Evolutionary conservation across 2,888 invertebrate species (phyloP).

Genomic region (Sinopyrophorus schimmeli): DNA sequence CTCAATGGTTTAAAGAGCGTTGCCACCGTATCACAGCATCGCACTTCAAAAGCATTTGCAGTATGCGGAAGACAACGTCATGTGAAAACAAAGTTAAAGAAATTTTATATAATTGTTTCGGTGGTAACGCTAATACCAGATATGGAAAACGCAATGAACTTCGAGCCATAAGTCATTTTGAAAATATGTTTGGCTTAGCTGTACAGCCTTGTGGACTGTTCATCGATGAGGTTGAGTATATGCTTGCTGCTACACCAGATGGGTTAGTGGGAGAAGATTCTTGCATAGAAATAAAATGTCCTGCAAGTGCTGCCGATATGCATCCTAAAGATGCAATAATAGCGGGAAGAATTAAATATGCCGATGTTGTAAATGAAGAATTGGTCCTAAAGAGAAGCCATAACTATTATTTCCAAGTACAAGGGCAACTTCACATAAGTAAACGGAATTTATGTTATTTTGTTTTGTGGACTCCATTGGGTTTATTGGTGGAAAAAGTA

Average conservation of each 20-base stretch:
- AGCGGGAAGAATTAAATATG: constrained; percentile 3
- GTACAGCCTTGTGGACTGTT: constrained; percentile 21
- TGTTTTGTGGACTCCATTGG: constrained; percentile 4
- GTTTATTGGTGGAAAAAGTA: constrained; percentile 13
- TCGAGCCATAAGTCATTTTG: constrained; percentile 4
- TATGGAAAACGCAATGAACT: constrained; percentile 15
- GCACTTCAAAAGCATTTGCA: not conserved
- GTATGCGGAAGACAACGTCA: constrained; percentile 1
- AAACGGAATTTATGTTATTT: not conserved
- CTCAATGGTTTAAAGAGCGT: not conserved
- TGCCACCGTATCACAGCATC: not conserved
- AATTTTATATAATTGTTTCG: constrained; percentile 14
- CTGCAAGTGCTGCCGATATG: constrained; percentile 10
- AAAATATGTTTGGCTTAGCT: not conserved
- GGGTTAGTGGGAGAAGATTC: constrained; percentile 19
- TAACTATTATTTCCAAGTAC: constrained; percentile 22
- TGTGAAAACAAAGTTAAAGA: constrained; percentile 15
- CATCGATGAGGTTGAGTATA: constrained; percentile 16
- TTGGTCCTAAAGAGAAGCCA: constrained; percentile 16
- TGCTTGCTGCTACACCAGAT: constrained; percentile 24
- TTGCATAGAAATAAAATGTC: constrained; percentile 25
- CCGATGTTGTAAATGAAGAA: constrained; percentile 12
- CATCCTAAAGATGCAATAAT: constrained; percentile 9
- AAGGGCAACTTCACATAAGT: constrained; percentile 19
- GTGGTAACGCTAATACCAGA: constrained; percentile 10